A percentile compares a stretch with the other conserved stretches of the same genome.
These are phyloP conservation scores for Isaurus tuberculatus DNA, from an alignment of 92 coral and sea anemone species.

Conservation along the genomic window DNA sequence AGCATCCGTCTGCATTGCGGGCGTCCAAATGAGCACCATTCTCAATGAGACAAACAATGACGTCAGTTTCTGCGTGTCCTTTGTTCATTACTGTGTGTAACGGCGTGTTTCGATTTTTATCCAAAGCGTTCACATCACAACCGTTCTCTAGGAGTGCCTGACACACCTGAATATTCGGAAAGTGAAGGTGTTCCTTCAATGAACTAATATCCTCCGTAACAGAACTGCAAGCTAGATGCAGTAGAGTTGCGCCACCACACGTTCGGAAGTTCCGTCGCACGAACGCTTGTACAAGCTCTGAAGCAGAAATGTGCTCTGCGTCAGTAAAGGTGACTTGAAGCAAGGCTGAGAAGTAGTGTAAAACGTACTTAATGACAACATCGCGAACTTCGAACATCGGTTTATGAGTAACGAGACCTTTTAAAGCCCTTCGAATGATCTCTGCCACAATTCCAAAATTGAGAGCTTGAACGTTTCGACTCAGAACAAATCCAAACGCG, in stretches of 20 bases:
- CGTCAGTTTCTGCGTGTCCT: slow-evolving; percentile 83
- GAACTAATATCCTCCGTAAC: slow-evolving; percentile 79
- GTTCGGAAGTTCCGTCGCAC: slow-evolving; percentile 75
- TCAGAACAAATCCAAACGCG: slow-evolving; percentile 82
- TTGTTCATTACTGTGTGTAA: slow-evolving; percentile 73
- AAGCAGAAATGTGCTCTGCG: slow-evolving; percentile 51
- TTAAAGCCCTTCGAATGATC: slow-evolving; percentile 63
- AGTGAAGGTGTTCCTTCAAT: slow-evolving; percentile 81
- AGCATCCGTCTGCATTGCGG: slow-evolving; percentile 63
- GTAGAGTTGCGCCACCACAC: slow-evolving; percentile 66
- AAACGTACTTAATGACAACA: slow-evolving; percentile 71
- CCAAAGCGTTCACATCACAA: slow-evolving; percentile 60
- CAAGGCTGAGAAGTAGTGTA: slow-evolving; percentile 79
- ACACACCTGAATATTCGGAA: slow-evolving; percentile 71
- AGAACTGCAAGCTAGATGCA: slow-evolving; percentile 71
- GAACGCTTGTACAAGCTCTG: slow-evolving; percentile 64
- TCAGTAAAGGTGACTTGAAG: slow-evolving; percentile 65
- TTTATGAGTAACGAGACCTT: slow-evolving; percentile 56
- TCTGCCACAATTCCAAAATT: slow-evolving; percentile 64
- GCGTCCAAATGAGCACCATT: slow-evolving; percentile 77
- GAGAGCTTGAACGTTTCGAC: slow-evolving; percentile 72
- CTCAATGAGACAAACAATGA: slow-evolving; percentile 62
- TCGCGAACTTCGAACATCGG: slow-evolving; percentile 73
- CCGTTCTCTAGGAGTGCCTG: slow-evolving; percentile 75
- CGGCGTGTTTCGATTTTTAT: slow-evolving; percentile 69